Conservation (phyloP, 1,140 invertebrate species). For the Halictus rubicundus region DNA sequence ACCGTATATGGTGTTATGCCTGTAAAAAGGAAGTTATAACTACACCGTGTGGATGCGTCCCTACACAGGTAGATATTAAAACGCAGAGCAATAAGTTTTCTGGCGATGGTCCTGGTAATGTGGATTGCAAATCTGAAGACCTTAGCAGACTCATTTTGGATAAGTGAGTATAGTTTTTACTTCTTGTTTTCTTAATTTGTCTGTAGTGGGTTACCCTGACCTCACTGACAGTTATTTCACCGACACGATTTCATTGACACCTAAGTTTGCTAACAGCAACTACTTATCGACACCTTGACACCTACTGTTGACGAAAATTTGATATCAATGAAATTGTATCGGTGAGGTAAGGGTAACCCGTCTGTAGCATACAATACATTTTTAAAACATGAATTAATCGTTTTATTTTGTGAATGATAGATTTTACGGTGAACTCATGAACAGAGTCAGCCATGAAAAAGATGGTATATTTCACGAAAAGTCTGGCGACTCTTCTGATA, state of each 20-base stretch:
- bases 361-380: too few species aligned
- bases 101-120: conserved; percentile 64
- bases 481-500: conserved; percentile 82
- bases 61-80: conserved; percentile 75
- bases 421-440: conserved; percentile 52
- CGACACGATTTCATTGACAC: too few species aligned
- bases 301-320: too few species aligned
- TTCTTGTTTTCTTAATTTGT: neutral
- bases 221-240: too few species aligned
- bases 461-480: conserved; percentile 70
- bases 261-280: too few species aligned
- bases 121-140: conserved; percentile 71
- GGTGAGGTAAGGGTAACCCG: too few species aligned
- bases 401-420: conserved; percentile 36
- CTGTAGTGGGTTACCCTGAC: too few species aligned
- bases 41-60: conserved; percentile 57
- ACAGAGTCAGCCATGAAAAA: conserved; percentile 68
- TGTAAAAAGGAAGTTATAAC: conserved; percentile 89
- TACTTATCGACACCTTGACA: too few species aligned
- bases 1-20: conserved; percentile 91
- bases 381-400: conserved; percentile 33
- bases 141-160: conserved; percentile 59
- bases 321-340: too few species aligned
- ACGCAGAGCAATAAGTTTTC: conserved; percentile 66
- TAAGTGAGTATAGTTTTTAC: conserved; percentile 47